These are phyloP conservation scores for Andrena cerasifolii DNA, from an alignment of 1,140 invertebrate species.

Conservation along the genomic window DNA sequence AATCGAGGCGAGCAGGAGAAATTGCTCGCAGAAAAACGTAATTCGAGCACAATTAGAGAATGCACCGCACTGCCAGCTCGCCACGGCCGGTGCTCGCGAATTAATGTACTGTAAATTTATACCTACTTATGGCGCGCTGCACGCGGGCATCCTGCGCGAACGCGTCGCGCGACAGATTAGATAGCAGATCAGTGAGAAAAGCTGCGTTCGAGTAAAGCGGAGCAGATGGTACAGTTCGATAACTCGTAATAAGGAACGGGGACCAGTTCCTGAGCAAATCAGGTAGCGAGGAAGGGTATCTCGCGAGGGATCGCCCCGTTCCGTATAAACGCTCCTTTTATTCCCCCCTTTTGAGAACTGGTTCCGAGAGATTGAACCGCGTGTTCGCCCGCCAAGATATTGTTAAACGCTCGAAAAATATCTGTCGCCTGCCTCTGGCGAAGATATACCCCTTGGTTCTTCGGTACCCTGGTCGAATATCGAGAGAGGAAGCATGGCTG, in stretches of 20 bases:
- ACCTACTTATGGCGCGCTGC: not conserved
- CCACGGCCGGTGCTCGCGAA: not conserved
- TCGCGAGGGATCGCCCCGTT: conserved; percentile 13
- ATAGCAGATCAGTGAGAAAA: not conserved
- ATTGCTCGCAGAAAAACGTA: not conserved
- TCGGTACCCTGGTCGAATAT: too few relatives aligned
- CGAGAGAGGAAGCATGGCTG: too few relatives aligned
- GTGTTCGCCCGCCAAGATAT: conserved; percentile 12
- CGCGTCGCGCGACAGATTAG: not conserved
- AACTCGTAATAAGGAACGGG: not conserved
- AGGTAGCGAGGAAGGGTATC: not conserved
- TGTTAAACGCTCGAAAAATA: not conserved
- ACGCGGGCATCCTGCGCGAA: not conserved
- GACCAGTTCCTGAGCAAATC: conserved; percentile 12
- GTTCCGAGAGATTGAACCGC: conserved; percentile 18
- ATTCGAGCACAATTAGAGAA: conserved; percentile 29
- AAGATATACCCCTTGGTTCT: not conserved
- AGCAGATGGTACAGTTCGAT: conserved; percentile 32
- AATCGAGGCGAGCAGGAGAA: not conserved
- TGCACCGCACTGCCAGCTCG: not conserved
- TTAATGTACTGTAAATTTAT: conserved; percentile 21
- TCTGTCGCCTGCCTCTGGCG: not conserved
- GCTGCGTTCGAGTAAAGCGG: conserved; percentile 7
- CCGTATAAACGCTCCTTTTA: not conserved
- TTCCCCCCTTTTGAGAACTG: conserved; percentile 14